phyloP scores from a whole-genome alignment of 2,113 vertebrate genomes.

The Manacus vitellinus region DNA sequence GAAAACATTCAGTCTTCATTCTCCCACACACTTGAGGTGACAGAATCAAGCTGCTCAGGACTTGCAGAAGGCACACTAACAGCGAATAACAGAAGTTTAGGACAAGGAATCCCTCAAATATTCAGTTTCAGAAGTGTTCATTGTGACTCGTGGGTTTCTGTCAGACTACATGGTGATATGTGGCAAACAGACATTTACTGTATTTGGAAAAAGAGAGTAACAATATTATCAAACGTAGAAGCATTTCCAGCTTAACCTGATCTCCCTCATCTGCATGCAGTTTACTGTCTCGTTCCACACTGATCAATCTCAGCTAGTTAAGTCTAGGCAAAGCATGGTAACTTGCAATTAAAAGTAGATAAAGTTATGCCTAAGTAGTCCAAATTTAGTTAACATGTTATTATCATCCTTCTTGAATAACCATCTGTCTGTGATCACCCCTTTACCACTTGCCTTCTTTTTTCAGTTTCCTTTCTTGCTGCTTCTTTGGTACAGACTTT shows the following conservation, averaged over 20 bases:
- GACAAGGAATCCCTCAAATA: neutral
- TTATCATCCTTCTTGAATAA: neutral
- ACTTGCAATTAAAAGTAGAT: slow-evolving; percentile 9
- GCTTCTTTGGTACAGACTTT: neutral
- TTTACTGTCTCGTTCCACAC: neutral
- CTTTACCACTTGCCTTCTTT: neutral
- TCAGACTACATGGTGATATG: neutral
- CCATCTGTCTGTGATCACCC: neutral
- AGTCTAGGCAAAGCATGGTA: neutral
- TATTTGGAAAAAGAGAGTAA: neutral
- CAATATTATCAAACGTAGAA: neutral
- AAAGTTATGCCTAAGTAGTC: neutral
- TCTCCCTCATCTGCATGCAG: neutral
- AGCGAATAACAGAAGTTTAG: neutral
- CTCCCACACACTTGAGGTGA: neutral
- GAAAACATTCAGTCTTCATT: neutral
- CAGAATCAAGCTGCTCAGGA: neutral
- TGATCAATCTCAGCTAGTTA: neutral
- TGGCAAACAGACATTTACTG: neutral
- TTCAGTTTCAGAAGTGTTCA: neutral
- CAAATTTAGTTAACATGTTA: neutral
- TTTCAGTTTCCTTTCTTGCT: neutral
- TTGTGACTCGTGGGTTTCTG: neutral
- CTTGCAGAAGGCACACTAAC: neutral
- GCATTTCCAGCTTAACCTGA: neutral